A percentile compares a stretch with the other conserved stretches of the same genome.
Conservation (phyloP, 2,888 invertebrate genomes). For the Drosophila robusta region DNA sequence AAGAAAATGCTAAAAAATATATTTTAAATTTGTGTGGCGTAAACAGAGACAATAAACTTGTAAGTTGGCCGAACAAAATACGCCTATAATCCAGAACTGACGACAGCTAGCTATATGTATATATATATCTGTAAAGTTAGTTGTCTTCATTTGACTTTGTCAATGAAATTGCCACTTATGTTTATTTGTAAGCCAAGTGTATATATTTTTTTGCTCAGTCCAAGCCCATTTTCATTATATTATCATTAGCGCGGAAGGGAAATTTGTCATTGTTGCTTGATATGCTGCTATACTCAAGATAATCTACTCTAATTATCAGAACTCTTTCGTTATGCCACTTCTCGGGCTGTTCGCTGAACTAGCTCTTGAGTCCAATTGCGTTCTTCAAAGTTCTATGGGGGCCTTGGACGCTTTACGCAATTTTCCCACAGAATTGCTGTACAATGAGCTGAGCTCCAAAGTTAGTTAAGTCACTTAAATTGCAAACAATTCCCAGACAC, state of each 20-base stretch:
- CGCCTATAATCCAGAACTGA: too few relatives aligned
- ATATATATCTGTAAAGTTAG: too few relatives aligned
- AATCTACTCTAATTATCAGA: slow-evolving; percentile 20
- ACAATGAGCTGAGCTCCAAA: slow-evolving; percentile 21
- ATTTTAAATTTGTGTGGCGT: too few relatives aligned
- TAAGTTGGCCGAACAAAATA: too few relatives aligned
- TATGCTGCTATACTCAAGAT: not conserved
- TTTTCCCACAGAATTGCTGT: slow-evolving; percentile 58
- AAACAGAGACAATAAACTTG: too few relatives aligned
- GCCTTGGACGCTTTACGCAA: slow-evolving; percentile 61
- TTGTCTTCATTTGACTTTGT: too few relatives aligned
- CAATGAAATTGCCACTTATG: too few relatives aligned
- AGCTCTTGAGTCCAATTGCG: slow-evolving; percentile 1
- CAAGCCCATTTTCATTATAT: not conserved
- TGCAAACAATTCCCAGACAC: slow-evolving; percentile 55
- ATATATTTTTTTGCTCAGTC: too few relatives aligned
- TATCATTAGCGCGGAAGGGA: not conserved
- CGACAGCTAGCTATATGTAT: too few relatives aligned
- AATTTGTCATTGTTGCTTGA: slow-evolving; percentile 1
- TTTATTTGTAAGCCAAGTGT: too few relatives aligned
- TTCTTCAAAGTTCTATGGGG: slow-evolving; percentile 24
- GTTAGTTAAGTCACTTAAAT: slow-evolving; percentile 61
- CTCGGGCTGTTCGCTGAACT: not conserved
- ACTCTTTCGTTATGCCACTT: slow-evolving; percentile 18
- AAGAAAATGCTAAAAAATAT: too few relatives aligned